Evolutionary conservation across 2,113 vertebrate genomes (phyloP), one percentile per base, ranked within the genome.

Genomic region (Apteryx mantelli): DNA sequence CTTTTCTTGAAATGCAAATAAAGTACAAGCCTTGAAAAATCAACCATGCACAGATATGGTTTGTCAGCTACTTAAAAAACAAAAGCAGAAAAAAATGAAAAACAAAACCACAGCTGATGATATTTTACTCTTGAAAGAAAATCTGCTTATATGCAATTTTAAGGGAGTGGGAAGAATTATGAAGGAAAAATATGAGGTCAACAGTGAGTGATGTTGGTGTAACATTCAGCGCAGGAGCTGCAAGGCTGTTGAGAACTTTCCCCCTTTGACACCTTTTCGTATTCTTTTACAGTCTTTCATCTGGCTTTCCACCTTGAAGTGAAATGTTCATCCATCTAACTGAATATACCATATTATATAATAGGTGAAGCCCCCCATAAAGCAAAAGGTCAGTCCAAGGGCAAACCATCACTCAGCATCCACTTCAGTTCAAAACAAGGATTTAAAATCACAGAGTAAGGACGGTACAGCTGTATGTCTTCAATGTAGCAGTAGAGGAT

Each of bases 21-120:
- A 79, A 95, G 74, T 38, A 79, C 58, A 82, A 77, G 30, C 89
- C 94, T 91, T 95, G 84, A 95, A 85, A 92, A 32, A 82, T 40
- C 83, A 95, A 12, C 34, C 12, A 66, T 70, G 58, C 69, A 58
- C 30, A 82, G 15, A 69, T 63, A 75, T 0, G 6, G 3, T 71
- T 87, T 87, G 70, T 79, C 48, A 87, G 32, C 16, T 66, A 25
- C 20, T 64, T 77, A 14, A 70, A 56, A 80, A 88, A 69, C 4
- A 70, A 38, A 55, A 13, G 4, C 7, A 65, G 2, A 13, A 71
- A 83, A 61, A 77, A 40, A 17, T 2, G 3, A 73, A 50, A 76
- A 46, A 7, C 7, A 2, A 28, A 76, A 79, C 52, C 42, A 5
- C 10, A 68, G 2, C 2, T 36, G 11, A 25, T 52, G 4, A 2